phyloP scores from a whole-genome alignment of 2,113 vertebrate species.

The Vireo altiloquus region DNA sequence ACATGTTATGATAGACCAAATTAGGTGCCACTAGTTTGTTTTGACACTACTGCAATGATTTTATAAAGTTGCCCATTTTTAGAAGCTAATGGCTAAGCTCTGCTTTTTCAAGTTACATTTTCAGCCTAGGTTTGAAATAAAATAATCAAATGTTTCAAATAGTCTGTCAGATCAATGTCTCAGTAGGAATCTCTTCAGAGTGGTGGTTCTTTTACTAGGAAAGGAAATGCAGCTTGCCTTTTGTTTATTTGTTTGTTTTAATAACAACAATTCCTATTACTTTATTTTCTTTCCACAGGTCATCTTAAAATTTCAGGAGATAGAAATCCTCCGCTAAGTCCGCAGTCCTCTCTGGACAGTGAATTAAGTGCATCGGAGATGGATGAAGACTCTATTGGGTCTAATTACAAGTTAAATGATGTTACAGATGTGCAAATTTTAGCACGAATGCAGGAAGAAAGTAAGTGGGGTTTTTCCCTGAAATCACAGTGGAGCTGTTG shows the following conservation, averaged over 20 bases:
- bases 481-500: background rate
- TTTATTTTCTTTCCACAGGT: slow-evolving; percentile 68
- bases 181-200: background rate
- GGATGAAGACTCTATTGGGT: slow-evolving; percentile 98
- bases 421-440: slow-evolving; percentile 98
- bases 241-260: background rate
- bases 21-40: background rate
- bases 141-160: background rate
- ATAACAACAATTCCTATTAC: background rate
- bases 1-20: background rate
- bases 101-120: background rate
- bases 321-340: slow-evolving; percentile 89
- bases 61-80: background rate
- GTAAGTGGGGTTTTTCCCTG: slow-evolving; percentile 72
- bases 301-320: slow-evolving; percentile 86
- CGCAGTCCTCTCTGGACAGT: slow-evolving; percentile 95
- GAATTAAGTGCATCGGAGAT: slow-evolving; percentile 98
- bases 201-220: background rate
- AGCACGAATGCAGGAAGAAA: slow-evolving; percentile 98
- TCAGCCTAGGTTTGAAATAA: background rate
- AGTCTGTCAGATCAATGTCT: background rate
- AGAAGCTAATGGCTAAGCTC: background rate
- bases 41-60: background rate
- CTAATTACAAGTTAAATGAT: slow-evolving; percentile 96
- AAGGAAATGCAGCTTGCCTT: background rate